Conservation (phyloP, 2,888 invertebrate genomes). For the Mesorhabditis spiculigera region DNA sequence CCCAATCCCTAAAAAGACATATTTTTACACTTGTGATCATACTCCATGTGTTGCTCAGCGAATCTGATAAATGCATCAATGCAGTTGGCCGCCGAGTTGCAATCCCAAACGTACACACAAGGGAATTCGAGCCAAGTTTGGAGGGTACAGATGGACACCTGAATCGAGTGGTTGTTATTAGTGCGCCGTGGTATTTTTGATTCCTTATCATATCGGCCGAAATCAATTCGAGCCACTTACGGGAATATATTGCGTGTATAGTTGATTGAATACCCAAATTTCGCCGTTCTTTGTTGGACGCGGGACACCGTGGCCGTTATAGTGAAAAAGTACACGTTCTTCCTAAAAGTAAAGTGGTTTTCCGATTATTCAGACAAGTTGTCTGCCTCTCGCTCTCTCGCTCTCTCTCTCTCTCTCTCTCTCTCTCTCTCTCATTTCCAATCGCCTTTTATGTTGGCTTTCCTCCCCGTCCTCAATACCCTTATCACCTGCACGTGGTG, state of each 20-base stretch:
- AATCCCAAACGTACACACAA: slow-evolving; percentile 97
- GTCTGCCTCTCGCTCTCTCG: too few relatives aligned
- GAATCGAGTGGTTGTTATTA: slow-evolving; percentile 58
- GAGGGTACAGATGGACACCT: slow-evolving; percentile 92
- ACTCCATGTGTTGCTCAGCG: slow-evolving; percentile 76
- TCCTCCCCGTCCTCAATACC: too few relatives aligned
- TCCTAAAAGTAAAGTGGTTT: slow-evolving; percentile 67
- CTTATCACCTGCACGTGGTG: too few relatives aligned
- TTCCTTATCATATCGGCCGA: too few relatives aligned
- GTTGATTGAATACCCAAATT: too few relatives aligned
- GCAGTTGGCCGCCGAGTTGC: slow-evolving; percentile 94
- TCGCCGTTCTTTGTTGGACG: slow-evolving; percentile 67
- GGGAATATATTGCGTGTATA: too few relatives aligned
- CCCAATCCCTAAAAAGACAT: slow-evolving; percentile 67
- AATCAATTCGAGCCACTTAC: too few relatives aligned
- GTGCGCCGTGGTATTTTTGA: too few relatives aligned
- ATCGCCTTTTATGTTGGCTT: too few relatives aligned
- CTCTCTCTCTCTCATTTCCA: too few relatives aligned
- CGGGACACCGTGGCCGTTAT: slow-evolving; percentile 98
- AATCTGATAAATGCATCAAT: slow-evolving; percentile 76
- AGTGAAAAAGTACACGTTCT: slow-evolving; percentile 79
- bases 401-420: too few relatives aligned
- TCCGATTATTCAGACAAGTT: too few relatives aligned
- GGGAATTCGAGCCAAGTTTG: slow-evolving; percentile 99
- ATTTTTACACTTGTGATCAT: neutral